Percentiles rank a stretch among this genome's conserved stretches.
phyloP scores from a whole-genome alignment of 2,888 invertebrate species.

The Rhamphomyia laevipes region DNA sequence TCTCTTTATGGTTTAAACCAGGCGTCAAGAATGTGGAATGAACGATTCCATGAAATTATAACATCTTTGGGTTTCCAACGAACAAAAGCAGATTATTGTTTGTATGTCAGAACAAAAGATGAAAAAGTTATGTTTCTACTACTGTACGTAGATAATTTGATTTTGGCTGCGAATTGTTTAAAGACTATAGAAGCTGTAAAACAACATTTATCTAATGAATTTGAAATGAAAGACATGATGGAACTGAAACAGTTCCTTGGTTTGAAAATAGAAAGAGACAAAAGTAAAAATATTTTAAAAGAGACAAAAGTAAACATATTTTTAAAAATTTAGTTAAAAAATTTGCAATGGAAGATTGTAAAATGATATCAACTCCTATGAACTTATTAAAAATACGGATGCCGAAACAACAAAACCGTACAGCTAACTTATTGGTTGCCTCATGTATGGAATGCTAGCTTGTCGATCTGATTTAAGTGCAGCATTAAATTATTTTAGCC shows the following conservation, averaged over 20 bases:
- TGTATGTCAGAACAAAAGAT: not conserved
- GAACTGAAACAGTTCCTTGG: not conserved
- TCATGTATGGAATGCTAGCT: too few relatives aligned
- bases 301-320: too few relatives aligned
- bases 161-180: not conserved
- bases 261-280: too few relatives aligned
- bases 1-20: constrained; percentile 13
- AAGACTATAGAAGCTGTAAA: not conserved
- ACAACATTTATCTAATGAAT: not conserved
- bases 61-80: not conserved
- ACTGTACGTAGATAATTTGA: not conserved
- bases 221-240: not conserved
- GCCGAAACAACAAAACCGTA: not conserved
- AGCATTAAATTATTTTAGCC: constrained; percentile 1
- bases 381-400: not conserved
- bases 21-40: constrained; percentile 9
- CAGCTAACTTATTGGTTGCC: not conserved
- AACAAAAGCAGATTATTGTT: constrained; percentile 1
- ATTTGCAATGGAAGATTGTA: too few relatives aligned
- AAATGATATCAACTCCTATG: too few relatives aligned
- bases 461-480: constrained; percentile 1
- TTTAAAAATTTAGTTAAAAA: too few relatives aligned
- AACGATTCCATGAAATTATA: constrained; percentile 1
- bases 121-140: not conserved
- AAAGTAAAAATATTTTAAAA: too few relatives aligned